These are phyloP conservation scores for Gryllus bimaculatus DNA, from an alignment of 1,140 invertebrate species.

Conservation along the genomic window DNA sequence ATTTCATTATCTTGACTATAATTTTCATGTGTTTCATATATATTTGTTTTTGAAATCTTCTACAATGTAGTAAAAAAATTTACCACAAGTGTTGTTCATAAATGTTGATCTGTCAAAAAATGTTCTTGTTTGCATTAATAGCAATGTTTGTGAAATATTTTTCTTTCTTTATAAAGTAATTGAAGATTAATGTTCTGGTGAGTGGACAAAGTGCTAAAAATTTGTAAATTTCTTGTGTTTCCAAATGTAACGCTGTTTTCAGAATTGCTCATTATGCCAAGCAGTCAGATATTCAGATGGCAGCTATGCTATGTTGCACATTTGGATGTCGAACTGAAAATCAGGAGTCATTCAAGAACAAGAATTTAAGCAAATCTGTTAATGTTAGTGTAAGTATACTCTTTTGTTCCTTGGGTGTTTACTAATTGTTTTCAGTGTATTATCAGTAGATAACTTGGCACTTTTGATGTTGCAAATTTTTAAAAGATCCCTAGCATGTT, in stretches of 20 bases:
- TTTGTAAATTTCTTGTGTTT: conserved; percentile 8
- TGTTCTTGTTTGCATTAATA: no score
- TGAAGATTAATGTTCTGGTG: no score
- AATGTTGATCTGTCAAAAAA: background rate
- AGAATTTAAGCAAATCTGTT: conserved; percentile 37
- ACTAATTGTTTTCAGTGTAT: background rate
- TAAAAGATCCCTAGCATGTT: no score
- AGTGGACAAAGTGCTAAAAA: background rate
- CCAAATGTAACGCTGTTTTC: conserved; percentile 25
- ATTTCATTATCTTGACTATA: no score
- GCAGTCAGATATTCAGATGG: conserved; percentile 81
- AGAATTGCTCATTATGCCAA: conserved; percentile 70
- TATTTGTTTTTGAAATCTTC: background rate
- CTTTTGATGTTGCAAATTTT: no score
- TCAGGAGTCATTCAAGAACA: conserved; percentile 29
- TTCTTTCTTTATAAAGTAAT: no score
- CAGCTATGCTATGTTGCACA: conserved; percentile 82
- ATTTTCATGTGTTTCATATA: no score
- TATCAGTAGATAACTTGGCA: no score
- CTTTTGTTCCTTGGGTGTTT: conserved; percentile 11
- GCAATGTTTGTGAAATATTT: no score
- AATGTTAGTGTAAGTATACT: conserved; percentile 41
- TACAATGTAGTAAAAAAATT: background rate
- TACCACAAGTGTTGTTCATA: background rate
- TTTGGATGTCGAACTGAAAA: conserved; percentile 51